These are phyloP conservation scores for Stigmatopora argus DNA, from an alignment of 2,113 vertebrate species.

Conservation along the genomic window DNA sequence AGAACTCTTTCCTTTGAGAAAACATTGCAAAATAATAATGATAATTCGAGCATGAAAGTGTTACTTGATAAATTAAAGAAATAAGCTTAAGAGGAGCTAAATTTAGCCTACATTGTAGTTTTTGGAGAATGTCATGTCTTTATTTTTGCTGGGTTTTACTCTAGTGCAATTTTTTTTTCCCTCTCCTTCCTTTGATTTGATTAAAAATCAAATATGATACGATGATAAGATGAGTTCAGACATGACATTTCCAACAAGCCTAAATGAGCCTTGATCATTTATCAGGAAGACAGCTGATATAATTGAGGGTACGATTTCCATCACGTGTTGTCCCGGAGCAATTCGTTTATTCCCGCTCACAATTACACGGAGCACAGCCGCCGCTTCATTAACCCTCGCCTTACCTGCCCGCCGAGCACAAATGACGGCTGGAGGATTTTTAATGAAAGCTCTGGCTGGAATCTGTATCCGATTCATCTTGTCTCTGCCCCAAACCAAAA, in stretches of 20 bases:
- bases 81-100: neutral
- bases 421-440: constrained; percentile 56
- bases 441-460: constrained; percentile 67
- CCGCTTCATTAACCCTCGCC: constrained; percentile 54
- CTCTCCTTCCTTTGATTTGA: neutral
- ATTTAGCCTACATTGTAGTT: neutral
- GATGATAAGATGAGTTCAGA: neutral
- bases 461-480: constrained; percentile 67
- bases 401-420: constrained; percentile 47
- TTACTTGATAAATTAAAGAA: too few relatives aligned
- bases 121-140: neutral
- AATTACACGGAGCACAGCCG: constrained; percentile 50
- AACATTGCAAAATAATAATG: too few relatives aligned
- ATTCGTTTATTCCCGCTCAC: constrained; percentile 48
- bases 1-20: too few relatives aligned
- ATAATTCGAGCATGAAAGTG: too few relatives aligned
- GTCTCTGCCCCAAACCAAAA: constrained; percentile 58
- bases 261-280: constrained; percentile 13
- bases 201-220: neutral
- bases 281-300: constrained; percentile 26
- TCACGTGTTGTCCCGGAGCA: constrained; percentile 48
- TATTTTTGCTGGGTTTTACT: too few relatives aligned
- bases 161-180: neutral
- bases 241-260: neutral
- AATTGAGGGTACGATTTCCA: constrained; percentile 32